These are phyloP conservation scores for Paraescarpia echinospica DNA, from an alignment of 1,140 invertebrate species.

Conservation along the genomic window DNA sequence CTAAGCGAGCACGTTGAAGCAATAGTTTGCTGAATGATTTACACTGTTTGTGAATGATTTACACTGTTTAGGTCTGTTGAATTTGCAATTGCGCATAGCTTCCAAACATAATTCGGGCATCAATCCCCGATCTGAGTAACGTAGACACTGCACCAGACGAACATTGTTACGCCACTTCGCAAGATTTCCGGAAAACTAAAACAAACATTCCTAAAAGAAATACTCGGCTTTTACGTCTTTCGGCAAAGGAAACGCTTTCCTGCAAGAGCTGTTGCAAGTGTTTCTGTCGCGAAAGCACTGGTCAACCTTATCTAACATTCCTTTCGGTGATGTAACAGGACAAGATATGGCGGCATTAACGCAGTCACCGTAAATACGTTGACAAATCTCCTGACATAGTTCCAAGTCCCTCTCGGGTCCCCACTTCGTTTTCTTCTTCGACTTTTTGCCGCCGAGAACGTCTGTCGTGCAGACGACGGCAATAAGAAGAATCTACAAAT, in stretches of 20 bases:
- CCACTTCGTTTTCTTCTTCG: not conserved
- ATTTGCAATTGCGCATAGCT: too few species aligned
- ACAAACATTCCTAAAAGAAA: too few species aligned
- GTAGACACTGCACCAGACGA: too few species aligned
- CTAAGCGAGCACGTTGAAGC: too few species aligned
- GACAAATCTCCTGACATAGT: not conserved
- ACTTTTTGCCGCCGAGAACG: not conserved
- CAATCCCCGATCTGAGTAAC: too few species aligned
- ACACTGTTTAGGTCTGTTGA: too few species aligned
- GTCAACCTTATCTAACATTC: not conserved
- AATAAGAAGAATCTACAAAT: not conserved
- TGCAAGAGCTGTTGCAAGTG: not conserved
- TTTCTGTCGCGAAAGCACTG: not conserved
- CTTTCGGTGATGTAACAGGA: not conserved
- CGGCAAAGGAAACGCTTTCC: not conserved
- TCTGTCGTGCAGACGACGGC: not conserved
- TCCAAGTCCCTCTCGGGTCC: not conserved
- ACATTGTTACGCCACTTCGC: too few species aligned
- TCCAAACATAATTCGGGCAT: too few species aligned
- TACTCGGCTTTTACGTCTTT: not conserved
- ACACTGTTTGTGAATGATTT: too few species aligned
- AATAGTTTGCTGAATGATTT: too few species aligned
- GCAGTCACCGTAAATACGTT: not conserved
- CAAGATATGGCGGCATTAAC: not conserved
- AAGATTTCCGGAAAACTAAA: too few species aligned